Base-by-base conservation (phyloP, 2,113 vertebrate species). In the Heteronetta atricapilla region DNA sequence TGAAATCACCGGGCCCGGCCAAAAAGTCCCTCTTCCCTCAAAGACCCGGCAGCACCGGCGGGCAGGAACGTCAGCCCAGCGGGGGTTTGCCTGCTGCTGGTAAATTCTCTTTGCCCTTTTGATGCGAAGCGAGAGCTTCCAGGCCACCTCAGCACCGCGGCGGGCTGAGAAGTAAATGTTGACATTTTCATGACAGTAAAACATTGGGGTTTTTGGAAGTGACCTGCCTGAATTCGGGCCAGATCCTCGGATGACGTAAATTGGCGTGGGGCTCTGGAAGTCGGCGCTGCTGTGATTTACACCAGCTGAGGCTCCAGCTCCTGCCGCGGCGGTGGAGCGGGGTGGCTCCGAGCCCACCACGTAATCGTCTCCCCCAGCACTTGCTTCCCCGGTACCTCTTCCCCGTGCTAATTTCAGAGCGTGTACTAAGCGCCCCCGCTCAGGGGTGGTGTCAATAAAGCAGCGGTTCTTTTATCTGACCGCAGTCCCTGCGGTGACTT, bases 121-220 rank as follows among this genome's bases (percentile, higher is more conserved):
- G 40, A 40, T 8, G 16, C 82, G 5, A 8, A 8, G 26, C 8
- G 0, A 86, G 68, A 86, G 68, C 38, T 82, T 66, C 38, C 19
- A 13, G 79, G 40, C 31, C 3, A 44, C 76, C 73, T 59, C 62
- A 12, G 60, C 78, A 22, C 4, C 23, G 5, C 14, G 0, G 70
- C 62, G 8, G 83, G 85, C 88, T 58, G 82, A 53, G 82, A 72
- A 90, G 80, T 59, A 81, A 91, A 78, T 3, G 52, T 52, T 92
- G 94, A 91, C 76, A 52, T 97, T 96, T 95, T 26, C 93, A 78
- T 63, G 73, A 94, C 90, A 83, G 90, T 42, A 46, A 88, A 88
- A 74, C 12, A 0, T 18, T 3, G 34, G 16, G 16, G 16, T 59
- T 86, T 93, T 96, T 91, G 95, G 94, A 94, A 90, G 64, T 59